phyloP scores from a whole-genome alignment of 1,140 invertebrate genomes.

The Papilio helenus region DNA sequence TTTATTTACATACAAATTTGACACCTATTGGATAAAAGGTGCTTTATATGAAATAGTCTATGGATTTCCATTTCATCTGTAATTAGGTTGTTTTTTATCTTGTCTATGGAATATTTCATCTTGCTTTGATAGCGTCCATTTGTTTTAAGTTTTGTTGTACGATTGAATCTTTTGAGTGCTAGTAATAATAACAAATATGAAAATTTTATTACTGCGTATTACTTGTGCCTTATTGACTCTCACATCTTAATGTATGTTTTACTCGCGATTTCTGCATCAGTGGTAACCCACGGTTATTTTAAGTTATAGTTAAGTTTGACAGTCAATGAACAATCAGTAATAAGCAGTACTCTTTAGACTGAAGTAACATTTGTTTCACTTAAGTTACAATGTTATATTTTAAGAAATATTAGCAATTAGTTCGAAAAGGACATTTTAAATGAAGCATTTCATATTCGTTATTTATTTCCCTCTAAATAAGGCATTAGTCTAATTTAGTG shows the following conservation, averaged over 20 bases:
- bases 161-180: constrained; percentile 59
- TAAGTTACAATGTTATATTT: constrained; percentile 73
- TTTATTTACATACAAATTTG: too few species aligned
- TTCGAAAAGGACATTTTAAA: constrained; percentile 76
- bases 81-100: constrained; percentile 40
- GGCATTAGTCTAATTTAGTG: constrained; percentile 79
- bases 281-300: constrained; percentile 9
- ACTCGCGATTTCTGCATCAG: constrained; percentile 6
- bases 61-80: too few species aligned
- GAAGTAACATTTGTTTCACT: constrained; percentile 71
- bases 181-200: constrained; percentile 74
- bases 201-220: constrained; percentile 70
- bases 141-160: constrained; percentile 57
- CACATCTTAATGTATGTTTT: constrained; percentile 56
- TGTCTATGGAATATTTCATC: constrained; percentile 64
- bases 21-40: too few species aligned
- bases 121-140: constrained; percentile 66
- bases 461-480: constrained; percentile 80
- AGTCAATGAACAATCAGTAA: constrained; percentile 69
- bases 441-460: constrained; percentile 81
- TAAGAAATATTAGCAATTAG: constrained; percentile 72
- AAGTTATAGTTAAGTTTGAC: constrained; percentile 55
- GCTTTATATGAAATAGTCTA: too few species aligned
- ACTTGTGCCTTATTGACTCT: constrained; percentile 76
- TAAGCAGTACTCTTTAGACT: constrained; percentile 75